phyloP scores from a whole-genome alignment of 2,888 invertebrate genomes.

The Apodemia zela region DNA sequence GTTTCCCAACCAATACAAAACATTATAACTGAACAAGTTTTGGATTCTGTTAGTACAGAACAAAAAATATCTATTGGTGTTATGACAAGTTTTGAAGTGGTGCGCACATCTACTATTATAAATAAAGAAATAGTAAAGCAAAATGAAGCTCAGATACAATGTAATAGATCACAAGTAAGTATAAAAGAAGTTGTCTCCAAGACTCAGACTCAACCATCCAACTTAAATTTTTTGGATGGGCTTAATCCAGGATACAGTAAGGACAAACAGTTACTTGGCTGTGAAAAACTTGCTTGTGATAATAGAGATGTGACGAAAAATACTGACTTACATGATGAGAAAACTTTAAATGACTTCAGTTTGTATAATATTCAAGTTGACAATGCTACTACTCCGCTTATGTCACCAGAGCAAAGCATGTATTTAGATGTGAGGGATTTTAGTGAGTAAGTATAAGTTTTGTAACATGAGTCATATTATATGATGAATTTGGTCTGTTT shows the following conservation, averaged over 20 bases:
- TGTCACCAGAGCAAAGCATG: constrained; percentile 69
- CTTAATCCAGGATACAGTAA: constrained; percentile 42
- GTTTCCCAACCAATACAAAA: constrained; percentile 42
- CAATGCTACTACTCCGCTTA: constrained; percentile 65
- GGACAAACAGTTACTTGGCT: constrained; percentile 30
- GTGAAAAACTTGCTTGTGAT: constrained; percentile 17
- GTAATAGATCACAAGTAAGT: constrained; percentile 65
- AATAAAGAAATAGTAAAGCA: constrained; percentile 62
- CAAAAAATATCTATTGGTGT: constrained; percentile 84
- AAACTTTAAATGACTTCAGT: constrained; percentile 68
- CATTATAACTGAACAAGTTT: constrained; percentile 50
- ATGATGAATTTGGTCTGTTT: too few species aligned
- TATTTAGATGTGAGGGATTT: constrained; percentile 72
- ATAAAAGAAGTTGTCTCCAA: constrained; percentile 62
- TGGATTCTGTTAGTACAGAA: constrained; percentile 53
- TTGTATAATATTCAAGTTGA: constrained; percentile 69
- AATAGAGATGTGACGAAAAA: constrained; percentile 26
- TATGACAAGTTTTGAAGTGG: constrained; percentile 86
- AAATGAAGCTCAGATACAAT: constrained; percentile 64
- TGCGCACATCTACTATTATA: constrained; percentile 67
- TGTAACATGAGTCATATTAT: not conserved
- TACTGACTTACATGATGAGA: constrained; percentile 50
- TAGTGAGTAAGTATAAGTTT: constrained; percentile 59
- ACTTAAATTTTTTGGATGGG: constrained; percentile 68
- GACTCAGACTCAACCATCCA: constrained; percentile 46